phyloP scores from a whole-genome alignment of 2,797 vertebrate species.

The Eurystomus glaucurus region DNA sequence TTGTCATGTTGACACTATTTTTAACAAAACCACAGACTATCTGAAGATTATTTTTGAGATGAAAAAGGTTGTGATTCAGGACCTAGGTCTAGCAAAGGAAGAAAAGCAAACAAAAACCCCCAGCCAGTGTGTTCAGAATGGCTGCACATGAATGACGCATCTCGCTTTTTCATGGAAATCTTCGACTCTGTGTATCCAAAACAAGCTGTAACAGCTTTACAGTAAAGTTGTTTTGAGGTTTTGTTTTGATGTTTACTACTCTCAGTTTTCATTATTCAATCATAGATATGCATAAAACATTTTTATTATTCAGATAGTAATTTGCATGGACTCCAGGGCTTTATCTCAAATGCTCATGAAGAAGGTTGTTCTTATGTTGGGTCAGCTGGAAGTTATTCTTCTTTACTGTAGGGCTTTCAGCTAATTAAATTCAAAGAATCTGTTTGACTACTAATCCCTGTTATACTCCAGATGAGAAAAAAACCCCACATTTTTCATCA shows the following conservation, averaged over 20 bases:
- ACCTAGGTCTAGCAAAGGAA: background rate
- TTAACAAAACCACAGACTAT: background rate
- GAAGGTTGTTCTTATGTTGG: background rate
- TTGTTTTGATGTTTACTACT: conserved; percentile 45
- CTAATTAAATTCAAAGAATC: conserved; percentile 39
- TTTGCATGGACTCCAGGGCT: conserved; percentile 21
- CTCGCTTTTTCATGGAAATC: background rate
- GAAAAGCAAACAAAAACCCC: background rate
- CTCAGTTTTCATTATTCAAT: conserved; percentile 3
- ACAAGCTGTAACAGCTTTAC: background rate
- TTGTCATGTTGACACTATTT: background rate
- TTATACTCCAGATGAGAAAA: conserved; percentile 13
- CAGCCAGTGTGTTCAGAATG: background rate
- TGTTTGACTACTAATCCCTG: conserved; percentile 12
- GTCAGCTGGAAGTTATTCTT: conserved; percentile 48
- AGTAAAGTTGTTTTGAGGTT: conserved; percentile 15
- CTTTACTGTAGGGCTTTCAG: conserved; percentile 18
- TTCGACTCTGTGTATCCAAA: background rate
- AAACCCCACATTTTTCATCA: background rate
- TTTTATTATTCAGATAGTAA: conserved; percentile 48
- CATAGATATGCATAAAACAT: conserved; percentile 39
- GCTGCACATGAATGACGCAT: background rate
- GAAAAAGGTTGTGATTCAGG: background rate
- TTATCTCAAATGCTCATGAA: conserved; percentile 38
- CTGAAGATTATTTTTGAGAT: background rate